Percentiles rank a stretch among this genome's conserved stretches.
Evolutionary conservation across 2,888 invertebrate genomes (phyloP).

Genomic region (Hirtodrosophila duncani): DNA sequence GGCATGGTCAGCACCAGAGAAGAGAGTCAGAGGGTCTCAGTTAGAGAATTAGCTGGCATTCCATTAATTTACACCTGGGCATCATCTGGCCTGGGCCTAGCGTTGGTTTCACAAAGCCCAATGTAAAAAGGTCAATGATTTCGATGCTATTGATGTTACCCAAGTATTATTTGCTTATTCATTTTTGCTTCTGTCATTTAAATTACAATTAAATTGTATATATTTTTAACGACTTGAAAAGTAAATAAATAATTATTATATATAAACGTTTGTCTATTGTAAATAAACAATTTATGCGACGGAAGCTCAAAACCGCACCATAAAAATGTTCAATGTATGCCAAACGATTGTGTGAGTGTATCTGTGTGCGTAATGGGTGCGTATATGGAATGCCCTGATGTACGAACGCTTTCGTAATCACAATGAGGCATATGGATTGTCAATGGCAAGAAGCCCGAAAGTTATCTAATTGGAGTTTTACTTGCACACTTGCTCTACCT

Average conservation of each 20-base stretch:
- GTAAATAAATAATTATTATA: constrained; percentile 6
- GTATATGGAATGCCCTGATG: neutral
- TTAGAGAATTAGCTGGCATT: constrained; percentile 24
- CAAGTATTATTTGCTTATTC: constrained; percentile 40
- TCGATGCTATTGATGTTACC: neutral
- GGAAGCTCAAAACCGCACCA: constrained; percentile 46
- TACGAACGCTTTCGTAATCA: no score
- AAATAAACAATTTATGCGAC: constrained; percentile 58
- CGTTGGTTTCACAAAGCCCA: no score
- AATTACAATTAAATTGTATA: constrained; percentile 58
- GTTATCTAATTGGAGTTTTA: no score
- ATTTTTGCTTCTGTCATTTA: constrained; percentile 33
- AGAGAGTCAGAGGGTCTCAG: constrained; percentile 2
- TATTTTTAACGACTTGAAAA: constrained; percentile 2
- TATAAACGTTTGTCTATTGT: constrained; percentile 32
- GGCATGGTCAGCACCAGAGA: neutral
- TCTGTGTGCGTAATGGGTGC: neutral
- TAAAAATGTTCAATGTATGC: constrained; percentile 53
- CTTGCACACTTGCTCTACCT: no score
- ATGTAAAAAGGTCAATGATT: constrained; percentile 63
- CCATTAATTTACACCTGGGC: constrained; percentile 39
- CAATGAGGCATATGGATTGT: no score
- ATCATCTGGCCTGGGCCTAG: constrained; percentile 1
- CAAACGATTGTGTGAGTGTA: constrained; percentile 10
- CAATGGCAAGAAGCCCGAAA: no score